A percentile compares a stretch with the other conserved stretches of the same genome.
Conservation (phyloP, 2,888 invertebrate genomes). For the Sturmia bella region DNA sequence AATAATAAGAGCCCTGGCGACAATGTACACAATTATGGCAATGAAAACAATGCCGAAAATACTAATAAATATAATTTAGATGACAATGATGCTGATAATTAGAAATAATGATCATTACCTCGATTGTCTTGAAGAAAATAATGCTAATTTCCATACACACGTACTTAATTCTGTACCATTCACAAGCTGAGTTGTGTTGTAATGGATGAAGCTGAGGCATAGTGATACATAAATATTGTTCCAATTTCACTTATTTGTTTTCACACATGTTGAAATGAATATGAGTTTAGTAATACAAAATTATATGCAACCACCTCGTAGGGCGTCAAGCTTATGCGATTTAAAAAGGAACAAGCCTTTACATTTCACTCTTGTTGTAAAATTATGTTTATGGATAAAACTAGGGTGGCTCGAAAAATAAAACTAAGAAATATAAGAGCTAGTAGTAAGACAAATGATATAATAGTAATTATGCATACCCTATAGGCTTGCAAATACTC, state of each 20-base stretch:
- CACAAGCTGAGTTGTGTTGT: conserved; percentile 1
- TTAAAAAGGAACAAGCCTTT: conserved; percentile 5
- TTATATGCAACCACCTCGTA: not conserved
- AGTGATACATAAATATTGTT: not conserved
- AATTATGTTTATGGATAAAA: not conserved
- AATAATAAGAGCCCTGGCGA: conserved; percentile 27
- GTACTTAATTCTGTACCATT: not conserved
- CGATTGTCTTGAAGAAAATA: conserved; percentile 41
- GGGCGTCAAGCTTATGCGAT: conserved; percentile 20
- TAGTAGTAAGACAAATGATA: no score
- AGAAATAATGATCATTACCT: conserved; percentile 23
- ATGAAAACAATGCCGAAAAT: conserved; percentile 20
- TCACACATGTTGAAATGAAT: conserved; percentile 3
- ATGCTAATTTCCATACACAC: conserved; percentile 55
- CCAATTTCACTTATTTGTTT: not conserved
- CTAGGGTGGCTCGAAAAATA: no score
- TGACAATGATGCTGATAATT: conserved; percentile 20
- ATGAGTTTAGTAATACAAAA: conserved; percentile 1
- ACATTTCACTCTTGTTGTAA: not conserved
- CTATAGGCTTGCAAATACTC: no score
- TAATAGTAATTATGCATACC: no score
- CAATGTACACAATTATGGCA: conserved; percentile 7
- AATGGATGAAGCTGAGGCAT: not conserved
- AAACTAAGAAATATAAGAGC: no score
- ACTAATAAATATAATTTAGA: conserved; percentile 2